Evolutionary conservation across 2,797 vertebrate genomes (phyloP).

Genomic region (Tapera naevia): DNA sequence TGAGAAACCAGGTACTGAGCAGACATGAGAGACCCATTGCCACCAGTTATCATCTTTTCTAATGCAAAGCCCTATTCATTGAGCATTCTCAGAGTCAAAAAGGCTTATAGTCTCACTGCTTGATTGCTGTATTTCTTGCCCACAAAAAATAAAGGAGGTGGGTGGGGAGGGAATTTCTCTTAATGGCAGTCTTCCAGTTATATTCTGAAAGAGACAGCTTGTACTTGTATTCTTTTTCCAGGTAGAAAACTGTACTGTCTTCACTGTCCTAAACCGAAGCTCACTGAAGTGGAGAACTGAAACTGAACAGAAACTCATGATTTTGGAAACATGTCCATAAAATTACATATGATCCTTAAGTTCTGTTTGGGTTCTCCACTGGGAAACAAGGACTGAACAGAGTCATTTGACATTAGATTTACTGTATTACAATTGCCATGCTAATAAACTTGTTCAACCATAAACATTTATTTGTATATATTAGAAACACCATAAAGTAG

Average conservation of each 20-base stretch:
- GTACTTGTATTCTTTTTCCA: not conserved
- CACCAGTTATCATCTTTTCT: not conserved
- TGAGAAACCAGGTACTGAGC: not conserved
- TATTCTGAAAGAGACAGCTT: not conserved
- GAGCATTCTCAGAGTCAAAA: not conserved
- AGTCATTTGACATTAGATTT: not conserved
- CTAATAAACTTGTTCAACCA: not conserved
- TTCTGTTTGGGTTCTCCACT: not conserved
- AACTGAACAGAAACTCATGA: not conserved
- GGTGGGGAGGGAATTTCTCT: not conserved
- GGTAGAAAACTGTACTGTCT: not conserved
- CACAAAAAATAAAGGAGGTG: fast-evolving
- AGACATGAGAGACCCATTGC: not conserved
- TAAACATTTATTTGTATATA: not conserved
- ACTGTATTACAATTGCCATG: not conserved
- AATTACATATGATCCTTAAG: not conserved
- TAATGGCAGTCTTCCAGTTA: not conserved
- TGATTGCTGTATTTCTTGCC: not conserved
- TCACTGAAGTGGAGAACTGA: fast-evolving
- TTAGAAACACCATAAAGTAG: not conserved
- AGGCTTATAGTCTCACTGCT: not conserved
- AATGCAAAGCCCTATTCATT: not conserved
- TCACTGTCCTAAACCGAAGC: not conserved
- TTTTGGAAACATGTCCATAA: not conserved
- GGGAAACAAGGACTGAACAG: not conserved